Conservation (phyloP, 2,888 invertebrate species). For the Hololepta plana region DNA sequence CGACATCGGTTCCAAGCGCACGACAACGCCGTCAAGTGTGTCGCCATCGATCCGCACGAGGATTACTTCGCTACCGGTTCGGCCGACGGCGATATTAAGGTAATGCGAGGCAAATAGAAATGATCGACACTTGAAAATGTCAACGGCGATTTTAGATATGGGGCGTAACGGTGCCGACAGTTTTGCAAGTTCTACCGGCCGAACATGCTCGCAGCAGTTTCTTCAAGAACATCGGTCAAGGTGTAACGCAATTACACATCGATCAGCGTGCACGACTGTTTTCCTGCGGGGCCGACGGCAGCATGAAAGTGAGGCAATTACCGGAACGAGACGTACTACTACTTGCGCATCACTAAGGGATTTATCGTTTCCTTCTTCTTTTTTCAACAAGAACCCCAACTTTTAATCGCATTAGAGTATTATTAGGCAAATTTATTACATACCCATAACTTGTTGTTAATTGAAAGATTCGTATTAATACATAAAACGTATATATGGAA, state of each 20-base stretch:
- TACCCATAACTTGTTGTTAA: too few species aligned
- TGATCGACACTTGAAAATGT: not conserved
- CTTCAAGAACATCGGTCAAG: constrained; percentile 94
- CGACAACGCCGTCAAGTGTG: constrained; percentile 77
- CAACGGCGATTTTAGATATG: constrained; percentile 52
- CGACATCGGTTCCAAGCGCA: constrained; percentile 80
- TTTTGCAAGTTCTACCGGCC: constrained; percentile 74
- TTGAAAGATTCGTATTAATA: too few species aligned
- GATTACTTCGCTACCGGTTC: constrained; percentile 94
- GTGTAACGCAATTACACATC: constrained; percentile 88
- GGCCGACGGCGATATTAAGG: constrained; percentile 85
- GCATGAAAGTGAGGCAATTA: constrained; percentile 89
- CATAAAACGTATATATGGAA: too few species aligned
- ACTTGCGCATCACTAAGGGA: constrained; percentile 12
- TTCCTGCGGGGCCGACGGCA: constrained; percentile 98
- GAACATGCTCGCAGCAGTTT: constrained; percentile 94
- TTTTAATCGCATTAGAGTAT: too few species aligned
- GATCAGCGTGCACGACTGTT: constrained; percentile 80
- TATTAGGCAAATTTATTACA: too few species aligned
- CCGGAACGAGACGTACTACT: constrained; percentile 51
- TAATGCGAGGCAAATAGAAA: constrained; percentile 18
- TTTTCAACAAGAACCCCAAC: too few species aligned
- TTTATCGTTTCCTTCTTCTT: not conserved
- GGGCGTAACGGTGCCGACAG: constrained; percentile 74
- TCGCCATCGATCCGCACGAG: constrained; percentile 86